Evolutionary conservation across 2,888 invertebrate genomes (phyloP), one percentile per base, ranked within the genome.

Genomic region (Drosophila kuntzei): DNA sequence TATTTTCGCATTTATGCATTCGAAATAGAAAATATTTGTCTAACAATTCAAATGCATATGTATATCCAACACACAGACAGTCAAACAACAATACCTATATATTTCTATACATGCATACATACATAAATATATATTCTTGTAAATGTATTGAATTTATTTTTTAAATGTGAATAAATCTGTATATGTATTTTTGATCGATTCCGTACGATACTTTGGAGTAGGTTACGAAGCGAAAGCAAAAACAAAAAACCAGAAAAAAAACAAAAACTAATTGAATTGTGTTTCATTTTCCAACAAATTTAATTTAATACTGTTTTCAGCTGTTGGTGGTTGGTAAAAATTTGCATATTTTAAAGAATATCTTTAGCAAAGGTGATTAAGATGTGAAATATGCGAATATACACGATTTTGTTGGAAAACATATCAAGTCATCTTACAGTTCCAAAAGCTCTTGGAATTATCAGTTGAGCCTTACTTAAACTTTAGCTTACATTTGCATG

Each of bases 1-100:
- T 80, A 81, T 81, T 86, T 89, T 86, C 79, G 86, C 89, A 87
- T 87, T 87, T 87, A 87, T 89, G 89, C 89, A 89, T 87, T 87
- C 67, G 66, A 74, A 61, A 44, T 61, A 68, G 57, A 44, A 69
- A 62, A 72, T 67, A 67, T 68, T 79, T 76, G 60, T 71, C 27
- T 51, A 72, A 55, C 68, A 64, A 60, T 66, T 77, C 46, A 71
- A 74, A 47, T 70, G 70, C 76, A 76, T 75, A 71, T 58, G 64
- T 5, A 71, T 58, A 68, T 5, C 59, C 61, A 58, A 47, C 29
- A 58, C 37, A 63, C 54, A 54, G 11, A 57, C 22, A 34, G 34
- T 50, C 25, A 51, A n/a, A 61, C 41, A 29, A 51, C 20, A 27
- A 59, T 32, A 61, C 51, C 25, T 71, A 76, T 76, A 76, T 76